These are phyloP conservation scores for Channallabes apus DNA, from an alignment of 2,797 vertebrate species.

Conservation along the genomic window DNA sequence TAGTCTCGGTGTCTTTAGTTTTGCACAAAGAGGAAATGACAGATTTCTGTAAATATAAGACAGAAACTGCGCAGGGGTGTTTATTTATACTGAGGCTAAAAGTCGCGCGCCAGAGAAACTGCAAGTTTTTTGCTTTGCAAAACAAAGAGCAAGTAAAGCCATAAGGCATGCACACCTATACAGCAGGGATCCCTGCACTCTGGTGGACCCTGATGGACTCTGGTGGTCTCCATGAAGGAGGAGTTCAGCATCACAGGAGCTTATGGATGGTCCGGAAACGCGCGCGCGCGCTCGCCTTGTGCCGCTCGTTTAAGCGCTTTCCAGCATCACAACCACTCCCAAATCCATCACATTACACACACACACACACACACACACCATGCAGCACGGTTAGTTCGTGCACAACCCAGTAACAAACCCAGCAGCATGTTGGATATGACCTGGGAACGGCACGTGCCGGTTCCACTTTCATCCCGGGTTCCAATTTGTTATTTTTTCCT, in stretches of 20 bases:
- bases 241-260: neutral
- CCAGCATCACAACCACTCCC: slow-evolving; percentile 18
- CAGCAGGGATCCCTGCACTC: neutral
- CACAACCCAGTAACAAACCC: neutral
- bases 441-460: neutral
- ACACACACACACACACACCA: neutral
- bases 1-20: neutral
- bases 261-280: neutral
- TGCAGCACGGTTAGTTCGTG: too few species aligned
- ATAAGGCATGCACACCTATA: neutral
- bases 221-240: neutral
- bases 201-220: neutral
- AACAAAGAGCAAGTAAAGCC: neutral
- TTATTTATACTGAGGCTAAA: neutral
- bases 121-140: neutral
- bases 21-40: neutral
- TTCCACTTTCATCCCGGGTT: neutral
- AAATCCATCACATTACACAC: neutral
- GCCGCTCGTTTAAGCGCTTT: neutral
- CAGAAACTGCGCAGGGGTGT: too few species aligned
- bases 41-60: neutral
- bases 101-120: neutral
- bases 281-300: neutral
- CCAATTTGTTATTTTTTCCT: neutral
- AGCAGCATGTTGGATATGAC: neutral